Evolutionary conservation across 1,140 invertebrate genomes (phyloP).

Genomic region (Drosophila sturtevanti): DNA sequence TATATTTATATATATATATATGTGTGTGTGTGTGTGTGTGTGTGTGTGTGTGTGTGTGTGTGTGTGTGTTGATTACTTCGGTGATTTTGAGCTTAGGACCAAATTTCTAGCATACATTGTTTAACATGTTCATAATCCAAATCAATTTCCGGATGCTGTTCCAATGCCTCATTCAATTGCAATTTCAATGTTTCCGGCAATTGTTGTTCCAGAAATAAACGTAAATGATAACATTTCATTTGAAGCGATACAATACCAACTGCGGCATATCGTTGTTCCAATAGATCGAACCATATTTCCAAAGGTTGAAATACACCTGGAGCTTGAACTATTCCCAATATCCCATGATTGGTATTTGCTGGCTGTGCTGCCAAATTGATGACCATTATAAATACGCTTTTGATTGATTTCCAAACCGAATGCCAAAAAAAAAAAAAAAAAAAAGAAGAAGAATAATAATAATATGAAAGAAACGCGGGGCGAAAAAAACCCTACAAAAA

Average conservation of each 20-base stretch:
- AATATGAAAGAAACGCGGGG: no score
- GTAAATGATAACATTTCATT: background rate
- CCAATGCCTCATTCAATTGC: background rate
- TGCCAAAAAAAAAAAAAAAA: background rate
- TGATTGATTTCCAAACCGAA: no score
- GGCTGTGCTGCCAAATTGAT: background rate
- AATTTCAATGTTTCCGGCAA: background rate
- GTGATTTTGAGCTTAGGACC: background rate
- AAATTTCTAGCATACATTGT: slow-evolving; percentile 5
- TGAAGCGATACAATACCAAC: background rate
- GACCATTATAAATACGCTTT: slow-evolving; percentile 2
- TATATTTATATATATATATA: no score
- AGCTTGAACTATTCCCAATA: background rate
- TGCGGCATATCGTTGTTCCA: background rate
- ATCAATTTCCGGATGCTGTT: background rate
- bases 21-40: no score
- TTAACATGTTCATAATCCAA: slow-evolving; percentile 3
- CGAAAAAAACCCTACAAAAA: no score
- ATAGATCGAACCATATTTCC: background rate
- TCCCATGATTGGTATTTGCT: background rate
- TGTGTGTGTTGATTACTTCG: no score
- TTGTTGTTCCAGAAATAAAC: background rate
- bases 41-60: no score
- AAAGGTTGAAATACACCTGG: background rate
- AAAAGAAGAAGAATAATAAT: no score